Base-by-base conservation (phyloP, 2,113 vertebrate species). In the Chaetorhynchus papuensis region DNA sequence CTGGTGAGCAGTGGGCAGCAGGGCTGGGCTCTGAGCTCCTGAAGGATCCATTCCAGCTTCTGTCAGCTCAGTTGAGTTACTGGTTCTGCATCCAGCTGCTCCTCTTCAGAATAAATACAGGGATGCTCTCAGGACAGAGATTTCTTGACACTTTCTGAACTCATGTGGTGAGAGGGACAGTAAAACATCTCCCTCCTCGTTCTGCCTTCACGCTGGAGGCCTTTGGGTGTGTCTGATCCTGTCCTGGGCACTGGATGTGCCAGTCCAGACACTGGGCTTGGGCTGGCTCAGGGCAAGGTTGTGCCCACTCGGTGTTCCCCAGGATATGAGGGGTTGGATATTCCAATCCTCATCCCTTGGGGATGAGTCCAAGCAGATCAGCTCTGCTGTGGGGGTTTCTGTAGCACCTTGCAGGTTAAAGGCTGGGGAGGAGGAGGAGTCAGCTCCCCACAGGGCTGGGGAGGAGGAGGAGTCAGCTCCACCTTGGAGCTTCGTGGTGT, bases 301-400 rank as follows among this genome's bases (percentile, higher is more conserved):
- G 39, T 64, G 42, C 24, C 71, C 11, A 7, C 76, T 31, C 44
- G 2, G 26, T 0, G 6, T 7, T 50, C 31, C 28, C 53, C 44
- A 44, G 86, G 44, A 16, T 1, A 1, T 0, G 44, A 33, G 45
- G 30, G 8, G 6, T 10, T 20, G 66, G 21, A 15, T 3, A 2
- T 87, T 30, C 15, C 57, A 26, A 5, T 8, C 30, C 76, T 44
- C 66, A 8, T 21, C 42, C n/a, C 31, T 30, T 35, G 83, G n/a
- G 5, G 7, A 13, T 0, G 2, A 15, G 8, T 30, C 65, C 52
- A 27, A 6, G 44, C 64, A 66, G 33, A 65, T 69, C 68, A 76
- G 50, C 35, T 88, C 42, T 3, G 31, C 54, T 7, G 0, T 0
- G 30, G 56, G 77, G 26, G 24, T 68, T 87, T 45, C 53, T 71